Base-by-base conservation (phyloP, 2,113 vertebrate species). In the Tretioscincus oriximinensis region DNA sequence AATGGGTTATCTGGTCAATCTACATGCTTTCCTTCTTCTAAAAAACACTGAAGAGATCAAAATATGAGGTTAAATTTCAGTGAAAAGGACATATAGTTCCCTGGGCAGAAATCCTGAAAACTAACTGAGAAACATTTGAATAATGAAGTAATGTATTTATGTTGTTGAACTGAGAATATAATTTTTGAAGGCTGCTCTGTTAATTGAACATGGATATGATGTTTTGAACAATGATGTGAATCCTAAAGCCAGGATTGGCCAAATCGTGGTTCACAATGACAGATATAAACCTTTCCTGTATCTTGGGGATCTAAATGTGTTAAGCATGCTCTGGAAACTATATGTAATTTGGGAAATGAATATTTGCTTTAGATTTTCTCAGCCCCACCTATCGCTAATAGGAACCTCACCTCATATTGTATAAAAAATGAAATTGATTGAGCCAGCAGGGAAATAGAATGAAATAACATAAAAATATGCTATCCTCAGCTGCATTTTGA, bases 401-500 rank as follows among this genome's bases (percentile, higher is more conserved):
- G n/a, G 16, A 41, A n/a, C 14, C 24, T n/a, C 16, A 24, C 21
- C 51, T 24, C n/a, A 54, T 67, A 60, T 20, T 79, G 18, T 31
- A 61, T 61, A 21, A 28, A 71, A 77, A 60, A 8, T 22, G 18
- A 71, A 70, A 61, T 28, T 79, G 51, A 6, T 31, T 79, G 31
- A 11, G 7, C 47, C 68, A 60, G 9, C 18, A 79, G 54, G 54
- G 67, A 79, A 35, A 79, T 63, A n/a, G n/a, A n/a, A n/a, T 9
- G 35, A 18, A 31, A 79, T 60, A 10, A 58, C 41, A 58, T 41
- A 66, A 78, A 66, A 41, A 35, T 41, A 61, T n/a, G 35, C 47
- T 61, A 41, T n/a, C 24, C 14, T 63, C 54, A 79, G 61, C 54
- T 79, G 26, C 54, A 79, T 70, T 79, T 61, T 45, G 54, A 58